Evolutionary conservation across 2,888 invertebrate genomes (phyloP), one percentile per base, ranked within the genome.

Genomic region (Patella depressa): DNA sequence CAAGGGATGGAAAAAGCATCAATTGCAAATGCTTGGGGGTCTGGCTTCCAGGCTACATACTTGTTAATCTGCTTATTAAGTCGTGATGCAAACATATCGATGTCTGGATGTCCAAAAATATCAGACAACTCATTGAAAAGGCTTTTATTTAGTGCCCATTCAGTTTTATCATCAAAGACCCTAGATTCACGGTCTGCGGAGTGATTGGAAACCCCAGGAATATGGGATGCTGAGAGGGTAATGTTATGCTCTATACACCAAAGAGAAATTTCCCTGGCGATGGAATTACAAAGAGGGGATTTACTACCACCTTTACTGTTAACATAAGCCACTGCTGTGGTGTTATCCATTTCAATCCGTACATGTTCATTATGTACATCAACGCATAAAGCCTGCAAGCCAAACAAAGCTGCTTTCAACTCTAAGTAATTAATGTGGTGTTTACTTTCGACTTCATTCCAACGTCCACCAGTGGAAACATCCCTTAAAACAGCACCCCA

Each of bases 1-100:
- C 79, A 77, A 45, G 57, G 14, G n/a, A 79, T 19, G 14, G 74
- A 54, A 45, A 79, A 77, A 4, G 77, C 75, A 73, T 77, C 77
- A 53, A 81, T 55, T 19, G 72, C 75, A 11, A 53, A 34, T 12
- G 79, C 77, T n/a, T 75, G 54, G 17, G 77, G 77, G 24, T 75
- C 79, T 53, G 73, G 77, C 17, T 75, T 29, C 59, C 59, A 59
- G 19, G 59, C 17, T 17, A 17, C 17, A 59, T 59, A 59, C 17
- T n/a, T 19, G 19, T 19, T 59, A 19, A 59, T 19, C 19, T 59
- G 17, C 17, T 11, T n/a, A 3, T 59, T 59, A 17, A 59, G 15
- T 2, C 59, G 17, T n/a, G 59, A 59, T 59, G 59, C 59, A 19
- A 59, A 59, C 7, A 59, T 9, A n/a, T 59, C 59, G n/a, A 59